A percentile compares a stretch with the other conserved stretches of the same genome.
These are phyloP conservation scores for Acanthosepion lycidas DNA, from an alignment of 2,888 invertebrate genomes.

Conservation along the genomic window DNA sequence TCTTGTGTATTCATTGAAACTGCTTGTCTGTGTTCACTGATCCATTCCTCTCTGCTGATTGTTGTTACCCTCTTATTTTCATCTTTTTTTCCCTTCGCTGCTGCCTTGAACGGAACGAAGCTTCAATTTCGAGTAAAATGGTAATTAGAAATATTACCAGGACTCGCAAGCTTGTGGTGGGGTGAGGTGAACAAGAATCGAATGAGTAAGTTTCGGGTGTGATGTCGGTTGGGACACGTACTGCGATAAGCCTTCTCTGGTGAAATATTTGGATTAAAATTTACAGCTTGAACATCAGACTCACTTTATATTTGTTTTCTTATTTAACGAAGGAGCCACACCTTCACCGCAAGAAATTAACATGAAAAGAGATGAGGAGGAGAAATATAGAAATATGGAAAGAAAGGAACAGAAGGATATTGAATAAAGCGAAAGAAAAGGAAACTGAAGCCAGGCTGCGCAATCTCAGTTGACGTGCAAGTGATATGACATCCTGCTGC, in stretches of 20 bases:
- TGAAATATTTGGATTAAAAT: background rate
- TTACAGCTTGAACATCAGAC: background rate
- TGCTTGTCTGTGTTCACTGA: background rate
- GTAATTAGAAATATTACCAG: constrained; percentile 33
- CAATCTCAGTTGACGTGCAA: background rate
- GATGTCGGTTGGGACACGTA: too few species aligned
- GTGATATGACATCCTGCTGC: background rate
- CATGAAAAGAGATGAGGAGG: background rate
- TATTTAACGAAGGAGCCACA: background rate
- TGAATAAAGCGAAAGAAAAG: background rate
- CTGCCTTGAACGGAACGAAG: background rate
- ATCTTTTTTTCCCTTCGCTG: background rate
- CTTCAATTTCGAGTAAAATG: background rate
- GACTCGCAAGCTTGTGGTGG: background rate
- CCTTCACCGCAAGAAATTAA: background rate
- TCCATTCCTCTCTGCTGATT: background rate
- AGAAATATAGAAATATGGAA: background rate
- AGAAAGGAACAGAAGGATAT: background rate
- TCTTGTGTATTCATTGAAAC: background rate
- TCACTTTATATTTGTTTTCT: background rate
- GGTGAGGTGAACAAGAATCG: background rate
- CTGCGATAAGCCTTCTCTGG: background rate
- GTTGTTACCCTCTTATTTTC: background rate
- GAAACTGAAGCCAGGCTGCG: background rate
- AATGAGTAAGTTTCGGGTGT: background rate